A percentile compares a stretch with the other conserved stretches of the same genome.
phyloP scores from a whole-genome alignment of 2,113 vertebrate genomes.

The Corythaixoides concolor region DNA sequence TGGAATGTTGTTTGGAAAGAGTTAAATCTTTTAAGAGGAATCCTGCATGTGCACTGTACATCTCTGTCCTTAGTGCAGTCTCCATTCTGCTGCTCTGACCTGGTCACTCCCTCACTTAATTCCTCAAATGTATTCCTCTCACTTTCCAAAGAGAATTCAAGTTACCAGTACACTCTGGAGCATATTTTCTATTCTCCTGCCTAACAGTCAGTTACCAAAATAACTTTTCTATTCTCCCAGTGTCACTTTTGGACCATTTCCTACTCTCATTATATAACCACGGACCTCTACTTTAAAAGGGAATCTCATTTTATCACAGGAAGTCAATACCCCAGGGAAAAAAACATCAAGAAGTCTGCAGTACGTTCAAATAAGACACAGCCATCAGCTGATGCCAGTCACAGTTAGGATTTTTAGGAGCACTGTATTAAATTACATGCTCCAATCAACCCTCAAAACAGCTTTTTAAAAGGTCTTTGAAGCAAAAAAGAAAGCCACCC shows the following conservation, averaged over 20 bases:
- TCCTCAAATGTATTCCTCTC: not conserved
- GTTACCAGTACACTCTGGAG: not conserved
- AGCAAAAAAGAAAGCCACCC: not conserved
- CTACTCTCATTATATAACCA: constrained; percentile 44
- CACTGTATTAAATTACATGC: accelerated
- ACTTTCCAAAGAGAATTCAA: not conserved
- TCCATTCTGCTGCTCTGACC: not conserved
- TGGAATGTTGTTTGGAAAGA: not conserved
- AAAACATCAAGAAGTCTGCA: not conserved
- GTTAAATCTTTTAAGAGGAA: not conserved
- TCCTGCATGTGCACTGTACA: not conserved
- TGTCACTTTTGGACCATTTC: constrained; percentile 29
- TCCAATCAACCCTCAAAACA: not conserved
- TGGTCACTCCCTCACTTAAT: not conserved
- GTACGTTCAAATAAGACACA: not conserved
- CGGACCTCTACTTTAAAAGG: constrained; percentile 12
- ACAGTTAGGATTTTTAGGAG: not conserved
- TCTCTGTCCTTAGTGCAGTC: not conserved
- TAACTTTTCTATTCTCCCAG: not conserved
- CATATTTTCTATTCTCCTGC: not conserved
- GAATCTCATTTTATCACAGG: constrained; percentile 57
- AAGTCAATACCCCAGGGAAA: constrained; percentile 10
- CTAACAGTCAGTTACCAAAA: not conserved
- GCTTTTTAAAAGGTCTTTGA: not conserved
- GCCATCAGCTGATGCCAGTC: not conserved